Percentiles rank a stretch among this genome's conserved stretches.
Evolutionary conservation across 2,888 invertebrate species (phyloP).

Genomic region (Sussaba pulchella): DNA sequence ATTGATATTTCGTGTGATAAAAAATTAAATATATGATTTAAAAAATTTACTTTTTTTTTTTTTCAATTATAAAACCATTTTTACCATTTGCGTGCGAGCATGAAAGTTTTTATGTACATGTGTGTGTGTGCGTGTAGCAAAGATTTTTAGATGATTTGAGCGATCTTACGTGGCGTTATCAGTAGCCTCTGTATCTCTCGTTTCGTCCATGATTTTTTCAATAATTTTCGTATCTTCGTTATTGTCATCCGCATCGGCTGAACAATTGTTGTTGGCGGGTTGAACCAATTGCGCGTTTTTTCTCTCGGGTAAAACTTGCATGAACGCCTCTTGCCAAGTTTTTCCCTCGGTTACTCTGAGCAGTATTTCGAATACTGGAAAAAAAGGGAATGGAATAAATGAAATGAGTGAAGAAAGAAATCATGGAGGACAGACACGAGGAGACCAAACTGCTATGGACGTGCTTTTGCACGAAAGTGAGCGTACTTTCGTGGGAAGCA

Average conservation of each 20-base stretch:
- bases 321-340: constrained; percentile 92
- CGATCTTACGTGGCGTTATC: constrained; percentile 19
- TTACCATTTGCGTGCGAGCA: neutral
- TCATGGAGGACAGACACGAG: neutral
- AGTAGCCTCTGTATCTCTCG: constrained; percentile 20
- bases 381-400: constrained; percentile 17
- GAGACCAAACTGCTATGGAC: too few relatives aligned
- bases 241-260: constrained; percentile 45
- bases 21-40: constrained; percentile 26
- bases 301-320: constrained; percentile 91
- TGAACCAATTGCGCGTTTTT: constrained; percentile 88
- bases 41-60: constrained; percentile 31
- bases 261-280: constrained; percentile 42
- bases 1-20: constrained; percentile 40
- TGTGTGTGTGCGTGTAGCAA: constrained; percentile 20
- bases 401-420: constrained; percentile 47
- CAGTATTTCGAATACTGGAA: constrained; percentile 93
- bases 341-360: constrained; percentile 91
- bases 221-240: constrained; percentile 38
- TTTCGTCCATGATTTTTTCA: constrained; percentile 51
- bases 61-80: constrained; percentile 1
- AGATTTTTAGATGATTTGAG: constrained; percentile 34
- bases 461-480: too few relatives aligned
- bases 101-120: constrained; percentile 26
- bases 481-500: too few relatives aligned